Base-by-base conservation (phyloP, 2,888 invertebrate genomes). In the Chironomus tentans region DNA sequence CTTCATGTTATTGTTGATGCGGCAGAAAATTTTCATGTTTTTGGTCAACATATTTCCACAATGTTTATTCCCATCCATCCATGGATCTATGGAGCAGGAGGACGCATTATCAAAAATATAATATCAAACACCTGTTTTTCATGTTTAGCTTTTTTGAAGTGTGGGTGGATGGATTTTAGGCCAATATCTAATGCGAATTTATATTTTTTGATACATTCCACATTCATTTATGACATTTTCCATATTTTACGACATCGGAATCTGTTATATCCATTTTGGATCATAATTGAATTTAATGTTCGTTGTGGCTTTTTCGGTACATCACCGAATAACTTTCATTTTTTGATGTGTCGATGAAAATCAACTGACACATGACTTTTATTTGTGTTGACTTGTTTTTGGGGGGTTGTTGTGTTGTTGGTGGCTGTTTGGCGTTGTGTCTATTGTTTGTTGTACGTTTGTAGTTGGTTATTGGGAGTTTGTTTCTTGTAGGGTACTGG, bases 51-150 rank as follows among this genome's bases (percentile, higher is more conserved):
- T 70, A 50, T 70, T 70, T 56, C 56, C 56, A 56, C 18, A 18
- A 70, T 70, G 12, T 24, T 28, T 21, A 10, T 62, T 4, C 12
- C 68, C 68, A 28, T n/a, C n/a, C n/a, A n/a, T n/a, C n/a, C n/a
- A n/a, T n/a, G n/a, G n/a, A n/a, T n/a, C n/a, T n/a, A 68, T 68
- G 68, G 38, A 38, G n/a, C 46, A 46, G 28, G 2, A n/a, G 28
- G 28, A 70, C 21, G 47, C 70, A 70, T 47, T 69, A 13, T n/a
- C 69, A 70, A 24, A 70, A n/a, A n/a, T 47, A 50, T 70, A 70
- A 70, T 70, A 56, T 56, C 70, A 70, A 70, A 70, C 70, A 70
- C 70, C 70, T 70, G 70, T 70, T 70, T 70, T 70, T 50, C 70
- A 70, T 70, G 70, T 70, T 70, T 56, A 50, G 38, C 38, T 2